Percentiles rank a stretch among this genome's conserved stretches.
Evolutionary conservation across 2,888 invertebrate species (phyloP).

Genomic region (Epinotia demarniana): DNA sequence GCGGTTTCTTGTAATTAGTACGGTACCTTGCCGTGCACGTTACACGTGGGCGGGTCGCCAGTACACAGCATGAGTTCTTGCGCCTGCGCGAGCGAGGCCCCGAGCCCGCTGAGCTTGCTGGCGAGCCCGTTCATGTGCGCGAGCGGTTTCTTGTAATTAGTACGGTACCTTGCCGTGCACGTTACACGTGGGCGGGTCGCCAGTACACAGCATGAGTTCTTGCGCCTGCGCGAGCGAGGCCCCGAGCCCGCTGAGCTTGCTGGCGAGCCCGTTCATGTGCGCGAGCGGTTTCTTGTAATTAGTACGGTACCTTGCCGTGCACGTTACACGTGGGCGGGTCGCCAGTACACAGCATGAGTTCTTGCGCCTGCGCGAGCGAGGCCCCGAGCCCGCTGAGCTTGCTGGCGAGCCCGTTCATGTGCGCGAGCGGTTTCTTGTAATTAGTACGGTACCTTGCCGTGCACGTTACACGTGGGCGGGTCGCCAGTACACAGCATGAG

Average conservation of each 20-base stretch:
- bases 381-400: conserved; percentile 64
- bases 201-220: conserved; percentile 88
- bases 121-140: conserved; percentile 67
- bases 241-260: conserved; percentile 65
- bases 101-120: conserved; percentile 64
- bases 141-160: conserved; percentile 66
- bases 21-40: conserved; percentile 87
- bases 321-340: conserved; percentile 89
- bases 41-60: conserved; percentile 87
- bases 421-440: conserved; percentile 70
- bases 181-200: conserved; percentile 87
- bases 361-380: conserved; percentile 61
- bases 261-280: conserved; percentile 66
- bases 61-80: conserved; percentile 88
- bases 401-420: conserved; percentile 65
- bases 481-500: conserved; percentile 89
- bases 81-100: conserved; percentile 54
- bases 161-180: conserved; percentile 86
- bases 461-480: conserved; percentile 89
- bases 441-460: conserved; percentile 76
- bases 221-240: conserved; percentile 57
- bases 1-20: conserved; percentile 63
- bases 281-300: conserved; percentile 68
- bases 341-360: conserved; percentile 89
- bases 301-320: conserved; percentile 82